Percentiles rank a stretch among this genome's conserved stretches.
These are phyloP conservation scores for Protodeltote pygarga DNA, from an alignment of 2,888 invertebrate genomes.

Conservation along the genomic window DNA sequence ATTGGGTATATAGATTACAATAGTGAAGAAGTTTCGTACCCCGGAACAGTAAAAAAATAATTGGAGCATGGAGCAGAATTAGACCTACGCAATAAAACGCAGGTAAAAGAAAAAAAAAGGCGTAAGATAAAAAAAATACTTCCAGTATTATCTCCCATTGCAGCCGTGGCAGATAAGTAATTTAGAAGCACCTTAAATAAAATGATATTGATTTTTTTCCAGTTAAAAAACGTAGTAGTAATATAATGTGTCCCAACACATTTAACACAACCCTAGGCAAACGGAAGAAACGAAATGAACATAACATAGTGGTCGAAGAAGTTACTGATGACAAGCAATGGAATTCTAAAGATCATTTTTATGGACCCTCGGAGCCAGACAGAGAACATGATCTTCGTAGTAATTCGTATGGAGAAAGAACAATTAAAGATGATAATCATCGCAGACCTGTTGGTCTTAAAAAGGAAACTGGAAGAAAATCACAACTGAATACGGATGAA, in stretches of 20 bases:
- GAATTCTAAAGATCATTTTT: conserved; percentile 35
- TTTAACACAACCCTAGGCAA: conserved; percentile 38
- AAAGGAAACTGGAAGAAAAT: conserved; percentile 11
- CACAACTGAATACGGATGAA: conserved; percentile 12
- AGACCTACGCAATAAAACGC: no score
- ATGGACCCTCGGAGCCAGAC: conserved; percentile 16
- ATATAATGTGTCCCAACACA: conserved; percentile 10
- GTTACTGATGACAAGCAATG: conserved; percentile 42
- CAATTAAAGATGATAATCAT: conserved; percentile 2
- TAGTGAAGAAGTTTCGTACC: no score
- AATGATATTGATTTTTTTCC: conserved; percentile 4
- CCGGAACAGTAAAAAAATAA: no score
- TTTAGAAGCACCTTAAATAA: no score
- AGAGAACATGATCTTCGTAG: conserved; percentile 16
- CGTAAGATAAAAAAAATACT: no score
- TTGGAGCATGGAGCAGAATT: no score
- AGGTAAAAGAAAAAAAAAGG: no score
- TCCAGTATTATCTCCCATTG: no score
- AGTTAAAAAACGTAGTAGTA: conserved; percentile 6
- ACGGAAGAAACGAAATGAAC: conserved; percentile 59
- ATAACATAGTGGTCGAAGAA: conserved; percentile 60
- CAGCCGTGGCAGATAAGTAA: no score
- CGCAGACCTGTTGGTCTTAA: conserved; percentile 13
- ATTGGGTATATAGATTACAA: no score
- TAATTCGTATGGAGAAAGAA: conserved; percentile 22